These are phyloP conservation scores for Neoitamus cyanurus DNA, from an alignment of 2,888 invertebrate species.

Conservation along the genomic window DNA sequence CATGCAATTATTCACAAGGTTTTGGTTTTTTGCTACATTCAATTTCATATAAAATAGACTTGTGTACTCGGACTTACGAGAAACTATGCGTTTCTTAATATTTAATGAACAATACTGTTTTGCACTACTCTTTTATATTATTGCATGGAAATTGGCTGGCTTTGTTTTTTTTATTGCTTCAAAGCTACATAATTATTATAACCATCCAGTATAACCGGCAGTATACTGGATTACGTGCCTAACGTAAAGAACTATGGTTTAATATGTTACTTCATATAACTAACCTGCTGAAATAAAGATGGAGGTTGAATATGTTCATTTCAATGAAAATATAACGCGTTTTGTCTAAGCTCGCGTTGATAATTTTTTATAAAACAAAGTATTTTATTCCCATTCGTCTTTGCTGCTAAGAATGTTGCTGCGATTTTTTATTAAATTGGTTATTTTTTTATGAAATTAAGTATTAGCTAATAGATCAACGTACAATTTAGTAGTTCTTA, in stretches of 20 bases:
- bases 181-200: not conserved
- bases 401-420: no score
- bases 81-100: not conserved
- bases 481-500: no score
- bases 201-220: not conserved
- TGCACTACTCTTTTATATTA: not conserved
- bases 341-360: no score
- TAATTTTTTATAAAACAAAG: no score
- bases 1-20: not conserved
- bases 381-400: no score
- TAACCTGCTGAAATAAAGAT: no score
- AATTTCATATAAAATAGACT: not conserved
- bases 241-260: not conserved
- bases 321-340: no score
- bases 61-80: not conserved
- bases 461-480: no score
- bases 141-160: not conserved
- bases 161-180: not conserved
- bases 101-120: not conserved
- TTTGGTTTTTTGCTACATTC: not conserved
- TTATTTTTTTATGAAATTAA: no score
- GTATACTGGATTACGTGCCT: not conserved
- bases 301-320: no score
- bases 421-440: no score
- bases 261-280: no score